These are phyloP conservation scores for Amphimedon queenslandica DNA, from an alignment of 37 sponge, comb jelly and placozoan species.

Conservation along the genomic window DNA sequence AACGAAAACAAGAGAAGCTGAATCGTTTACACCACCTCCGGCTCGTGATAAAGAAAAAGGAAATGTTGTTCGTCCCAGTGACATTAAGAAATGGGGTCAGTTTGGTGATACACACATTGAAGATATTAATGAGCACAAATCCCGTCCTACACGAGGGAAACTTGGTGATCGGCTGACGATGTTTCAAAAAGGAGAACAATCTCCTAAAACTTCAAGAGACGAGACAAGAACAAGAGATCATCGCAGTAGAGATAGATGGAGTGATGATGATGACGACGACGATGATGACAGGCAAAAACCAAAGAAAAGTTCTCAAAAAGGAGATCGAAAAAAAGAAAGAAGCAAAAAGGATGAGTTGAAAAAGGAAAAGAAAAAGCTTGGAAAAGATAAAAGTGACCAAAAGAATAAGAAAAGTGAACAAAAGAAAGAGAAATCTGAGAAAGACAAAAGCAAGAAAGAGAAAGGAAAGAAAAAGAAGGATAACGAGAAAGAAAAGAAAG, in stretches of 20 bases:
- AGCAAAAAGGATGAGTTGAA: background rate
- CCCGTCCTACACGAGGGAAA: constrained; percentile 4
- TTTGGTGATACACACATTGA: background rate
- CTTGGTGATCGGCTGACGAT: constrained; percentile 18
- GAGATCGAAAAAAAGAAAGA: constrained; percentile 5
- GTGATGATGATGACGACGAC: background rate
- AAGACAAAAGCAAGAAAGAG: background rate
- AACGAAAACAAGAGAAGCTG: background rate
- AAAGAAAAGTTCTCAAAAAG: background rate
- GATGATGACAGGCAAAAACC: no score
- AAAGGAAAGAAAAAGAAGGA: constrained; percentile 19
- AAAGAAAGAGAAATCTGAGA: background rate
- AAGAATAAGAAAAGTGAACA: background rate
- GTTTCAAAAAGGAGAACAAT: constrained; percentile 21
- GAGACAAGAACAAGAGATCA: background rate
- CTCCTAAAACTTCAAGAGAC: background rate
- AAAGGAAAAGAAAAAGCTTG: background rate
- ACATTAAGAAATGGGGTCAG: constrained; percentile 5
- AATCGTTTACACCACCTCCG: background rate
- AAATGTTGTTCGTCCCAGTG: constrained; percentile 11
- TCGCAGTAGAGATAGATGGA: constrained; percentile 2
- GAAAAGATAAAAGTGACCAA: background rate
- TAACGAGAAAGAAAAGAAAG: background rate
- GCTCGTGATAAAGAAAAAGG: background rate
- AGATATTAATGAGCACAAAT: constrained; percentile 7